Conservation (phyloP, 2,797 vertebrate species). For the Dallia pectoralis region DNA sequence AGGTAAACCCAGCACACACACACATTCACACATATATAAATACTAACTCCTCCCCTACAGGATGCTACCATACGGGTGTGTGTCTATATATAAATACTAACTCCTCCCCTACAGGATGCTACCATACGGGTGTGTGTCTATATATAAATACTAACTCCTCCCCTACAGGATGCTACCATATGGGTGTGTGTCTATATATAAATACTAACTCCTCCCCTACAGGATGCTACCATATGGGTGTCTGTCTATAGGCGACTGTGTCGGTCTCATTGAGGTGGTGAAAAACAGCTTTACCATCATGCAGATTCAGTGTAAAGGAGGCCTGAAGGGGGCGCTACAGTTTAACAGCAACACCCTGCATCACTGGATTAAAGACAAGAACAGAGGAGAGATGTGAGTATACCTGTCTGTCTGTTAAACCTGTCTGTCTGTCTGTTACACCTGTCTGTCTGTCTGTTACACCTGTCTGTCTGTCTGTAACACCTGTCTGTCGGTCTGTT, state of each 20-base stretch:
- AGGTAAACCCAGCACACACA: too few relatives aligned
- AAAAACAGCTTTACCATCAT: constrained; percentile 75
- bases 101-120: neutral
- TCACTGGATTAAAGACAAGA: constrained; percentile 79
- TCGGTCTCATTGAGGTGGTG: constrained; percentile 80
- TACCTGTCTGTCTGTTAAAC: constrained; percentile 25
- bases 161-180: neutral
- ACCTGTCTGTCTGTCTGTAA: neutral
- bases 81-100: constrained; percentile 59
- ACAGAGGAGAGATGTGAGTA: constrained; percentile 73
- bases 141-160: neutral
- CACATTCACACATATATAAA: too few relatives aligned
- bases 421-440: constrained; percentile 27
- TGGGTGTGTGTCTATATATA: constrained; percentile 10
- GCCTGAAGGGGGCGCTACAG: constrained; percentile 70
- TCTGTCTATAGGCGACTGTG: constrained; percentile 77
- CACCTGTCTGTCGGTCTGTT: neutral
- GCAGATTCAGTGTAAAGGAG: constrained; percentile 73
- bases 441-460: constrained; percentile 18
- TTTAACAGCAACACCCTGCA: constrained; percentile 76
- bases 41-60: neutral
- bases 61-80: constrained; percentile 73
- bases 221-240: constrained; percentile 80
- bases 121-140: constrained; percentile 18
- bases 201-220: neutral